Conservation (phyloP, 2,797 vertebrate species). For the Cryptoblepharus egeriae region DNA sequence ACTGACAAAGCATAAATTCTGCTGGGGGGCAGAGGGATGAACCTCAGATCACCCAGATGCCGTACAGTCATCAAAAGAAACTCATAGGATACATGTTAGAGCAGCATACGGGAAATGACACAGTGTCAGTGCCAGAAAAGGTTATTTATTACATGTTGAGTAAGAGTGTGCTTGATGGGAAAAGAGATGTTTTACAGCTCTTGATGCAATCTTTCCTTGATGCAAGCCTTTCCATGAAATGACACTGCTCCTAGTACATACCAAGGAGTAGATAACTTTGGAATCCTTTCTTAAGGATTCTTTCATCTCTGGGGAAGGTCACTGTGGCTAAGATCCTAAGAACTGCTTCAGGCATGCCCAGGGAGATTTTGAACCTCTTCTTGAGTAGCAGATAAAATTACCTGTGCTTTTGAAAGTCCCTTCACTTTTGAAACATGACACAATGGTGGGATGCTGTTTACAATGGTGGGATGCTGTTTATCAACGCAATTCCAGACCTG, state of each 20-base stretch:
- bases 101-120: neutral
- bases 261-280: neutral
- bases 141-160: neutral
- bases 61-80: fast-evolving
- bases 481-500: too few relatives aligned
- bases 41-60: fast-evolving
- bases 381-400: neutral
- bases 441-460: neutral
- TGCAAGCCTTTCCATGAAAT: neutral
- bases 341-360: neutral
- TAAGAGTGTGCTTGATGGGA: neutral
- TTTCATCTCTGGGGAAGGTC: neutral
- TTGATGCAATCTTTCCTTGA: neutral
- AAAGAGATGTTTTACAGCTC: neutral
- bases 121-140: neutral
- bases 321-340: neutral
- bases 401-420: neutral
- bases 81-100: neutral
- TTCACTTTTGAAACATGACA: neutral
- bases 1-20: neutral
- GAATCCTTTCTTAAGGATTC: neutral
- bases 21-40: neutral
- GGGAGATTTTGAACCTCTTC: too few relatives aligned
- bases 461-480: neutral
- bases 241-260: neutral